Evolutionary conservation across 2,113 vertebrate genomes (phyloP).

Genomic region (Microcebus tavaratra): DNA sequence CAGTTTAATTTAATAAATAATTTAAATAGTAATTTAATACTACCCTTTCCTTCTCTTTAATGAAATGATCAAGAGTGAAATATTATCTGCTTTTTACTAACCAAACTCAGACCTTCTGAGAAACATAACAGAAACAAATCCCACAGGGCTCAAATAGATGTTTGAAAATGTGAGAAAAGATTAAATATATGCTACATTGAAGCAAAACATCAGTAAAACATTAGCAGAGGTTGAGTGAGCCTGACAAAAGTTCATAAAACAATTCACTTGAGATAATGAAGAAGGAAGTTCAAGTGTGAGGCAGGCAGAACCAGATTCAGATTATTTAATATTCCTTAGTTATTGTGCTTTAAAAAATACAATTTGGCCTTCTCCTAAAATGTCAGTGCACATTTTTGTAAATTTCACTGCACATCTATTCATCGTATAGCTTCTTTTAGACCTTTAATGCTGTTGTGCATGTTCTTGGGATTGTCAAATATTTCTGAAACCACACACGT

Average conservation of each 20-base stretch:
- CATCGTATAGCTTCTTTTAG: conserved; percentile 37
- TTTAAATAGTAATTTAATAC: background rate
- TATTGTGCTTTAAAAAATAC: conserved; percentile 44
- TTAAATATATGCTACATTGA: conserved; percentile 51
- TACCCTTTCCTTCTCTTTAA: background rate
- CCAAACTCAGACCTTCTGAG: background rate
- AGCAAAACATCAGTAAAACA: conserved; percentile 43
- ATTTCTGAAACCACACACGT: background rate
- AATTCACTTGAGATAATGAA: conserved; percentile 60
- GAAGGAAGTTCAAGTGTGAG: conserved; percentile 54
- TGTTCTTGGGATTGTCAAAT: background rate
- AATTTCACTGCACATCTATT: conserved; percentile 72
- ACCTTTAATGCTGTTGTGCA: background rate
- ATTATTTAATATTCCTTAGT: conserved; percentile 66
- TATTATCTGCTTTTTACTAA: background rate
- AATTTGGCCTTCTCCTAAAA: conserved; percentile 63
- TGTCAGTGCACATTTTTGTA: conserved; percentile 72
- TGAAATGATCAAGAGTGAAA: background rate
- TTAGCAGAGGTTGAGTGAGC: conserved; percentile 53
- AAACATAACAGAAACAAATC: conserved; percentile 11
- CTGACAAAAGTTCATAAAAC: conserved; percentile 52
- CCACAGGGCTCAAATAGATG: background rate
- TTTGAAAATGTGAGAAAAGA: conserved; percentile 50
- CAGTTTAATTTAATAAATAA: background rate
- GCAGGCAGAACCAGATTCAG: conserved; percentile 11